Evolutionary conservation across 2,888 invertebrate genomes (phyloP).

Genomic region (Syrista parreyssii): DNA sequence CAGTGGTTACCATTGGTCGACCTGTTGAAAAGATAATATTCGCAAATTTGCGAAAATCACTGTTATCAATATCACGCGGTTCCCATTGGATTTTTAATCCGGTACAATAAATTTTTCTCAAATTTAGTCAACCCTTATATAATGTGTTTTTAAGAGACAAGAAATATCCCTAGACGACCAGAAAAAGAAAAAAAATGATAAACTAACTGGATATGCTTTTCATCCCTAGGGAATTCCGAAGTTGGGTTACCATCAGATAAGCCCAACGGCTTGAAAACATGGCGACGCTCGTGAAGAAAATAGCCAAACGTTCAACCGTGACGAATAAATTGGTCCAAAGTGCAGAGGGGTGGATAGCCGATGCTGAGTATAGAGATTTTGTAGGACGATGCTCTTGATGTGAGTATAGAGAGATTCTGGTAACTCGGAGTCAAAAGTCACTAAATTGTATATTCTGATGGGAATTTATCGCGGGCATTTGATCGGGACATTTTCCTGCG

Average conservation of each 20-base stretch:
- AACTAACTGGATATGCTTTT: not conserved
- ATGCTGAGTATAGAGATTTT: not conserved
- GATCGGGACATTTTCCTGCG: constrained; percentile 2
- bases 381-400: not conserved
- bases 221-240: not conserved
- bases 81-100: not conserved
- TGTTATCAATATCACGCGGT: not conserved
- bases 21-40: not conserved
- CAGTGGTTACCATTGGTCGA: not conserved
- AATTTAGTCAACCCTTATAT: not conserved
- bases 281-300: not conserved
- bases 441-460: constrained; percentile 39
- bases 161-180: not conserved
- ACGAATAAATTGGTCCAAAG: not conserved
- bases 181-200: not conserved
- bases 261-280: not conserved
- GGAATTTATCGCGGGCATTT: constrained; percentile 34
- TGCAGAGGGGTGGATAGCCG: not conserved
- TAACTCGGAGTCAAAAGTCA: not conserved
- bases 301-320: not conserved
- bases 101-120: not conserved
- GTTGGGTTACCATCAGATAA: not conserved
- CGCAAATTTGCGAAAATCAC: not conserved
- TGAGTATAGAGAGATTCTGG: not conserved
- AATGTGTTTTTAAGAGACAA: not conserved